Evolutionary conservation across 2,888 invertebrate genomes (phyloP), one percentile per base, ranked within the genome.

Genomic region (Orgyia antiqua): DNA sequence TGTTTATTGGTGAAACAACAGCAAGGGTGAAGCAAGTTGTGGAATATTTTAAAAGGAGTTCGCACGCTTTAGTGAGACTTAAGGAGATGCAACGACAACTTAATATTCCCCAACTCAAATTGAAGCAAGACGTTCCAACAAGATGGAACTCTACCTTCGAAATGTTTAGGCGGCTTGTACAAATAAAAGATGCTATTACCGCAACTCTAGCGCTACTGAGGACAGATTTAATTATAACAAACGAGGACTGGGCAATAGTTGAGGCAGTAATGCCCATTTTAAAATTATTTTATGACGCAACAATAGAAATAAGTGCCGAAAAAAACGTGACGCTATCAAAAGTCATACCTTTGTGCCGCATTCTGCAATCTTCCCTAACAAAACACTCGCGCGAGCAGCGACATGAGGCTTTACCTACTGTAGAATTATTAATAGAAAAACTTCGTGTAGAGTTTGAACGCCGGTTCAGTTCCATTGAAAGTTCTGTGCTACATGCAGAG

Each of bases 401-500:
- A 19, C 13, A 3, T 6, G 6, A 19, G 1, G 9, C 13, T 5
- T 13, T 9, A 6, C 9, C 13, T 10, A 31, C 28, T 10, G 34
- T 31, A 19, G 12, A 28, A 10, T 7, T 13, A 1, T 11, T 42
- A 9, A 26, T 10, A 11, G 17, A 33, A 7, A 8, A 24, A 0
- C 10, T 42, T 1, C 21, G 32, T 13, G 10, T 2, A 0, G 21
- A 42, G 12, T 33, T 38, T 28, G 3, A 11, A 2, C n/a, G 10
- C 24, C 18, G 27, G 13, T 36, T 39, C 23, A 18, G 36, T 6
- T 34, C 37, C 4, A 15, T 50, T 8, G 42, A 50, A 38, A 7
- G 18, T 0, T 24, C 42, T 31, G n/a, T 13, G 1, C 10, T 42
- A 8, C 29, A 38, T 13, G 13, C 33, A 8, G 44, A 44, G 23